Evolutionary conservation across 30 jellyfish, hydroid and myxozoan genomes (phyloP).

Genomic region (Hydractinia echinata): DNA sequence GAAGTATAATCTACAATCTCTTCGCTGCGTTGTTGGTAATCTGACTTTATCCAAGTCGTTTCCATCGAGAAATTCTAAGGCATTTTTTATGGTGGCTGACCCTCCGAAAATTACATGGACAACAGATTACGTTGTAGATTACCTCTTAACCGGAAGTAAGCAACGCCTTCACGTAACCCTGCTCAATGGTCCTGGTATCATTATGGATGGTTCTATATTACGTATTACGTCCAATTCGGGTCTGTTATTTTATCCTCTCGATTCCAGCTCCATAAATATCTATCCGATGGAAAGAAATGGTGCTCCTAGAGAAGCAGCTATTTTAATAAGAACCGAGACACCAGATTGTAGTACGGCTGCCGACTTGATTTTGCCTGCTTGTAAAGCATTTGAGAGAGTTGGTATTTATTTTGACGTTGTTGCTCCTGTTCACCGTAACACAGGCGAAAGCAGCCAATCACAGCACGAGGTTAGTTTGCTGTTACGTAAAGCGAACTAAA

Average conservation of each 20-base stretch:
- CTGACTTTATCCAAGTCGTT: conserved; percentile 39
- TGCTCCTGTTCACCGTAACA: conserved; percentile 62
- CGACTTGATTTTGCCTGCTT: conserved; percentile 53
- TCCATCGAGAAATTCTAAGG: conserved; percentile 38
- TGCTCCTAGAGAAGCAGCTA: conserved; percentile 61
- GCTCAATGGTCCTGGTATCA: conserved; percentile 82
- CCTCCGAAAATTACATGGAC: conserved; percentile 91
- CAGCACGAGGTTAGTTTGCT: conserved; percentile 64
- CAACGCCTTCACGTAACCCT: conserved; percentile 76
- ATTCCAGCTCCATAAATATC: conserved; percentile 54
- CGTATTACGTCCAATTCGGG: conserved; percentile 67
- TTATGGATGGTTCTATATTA: conserved; percentile 55
- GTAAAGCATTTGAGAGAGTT: conserved; percentile 65
- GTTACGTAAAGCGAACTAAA: too few species aligned
- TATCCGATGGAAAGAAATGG: conserved; percentile 54
- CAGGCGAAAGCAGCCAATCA: conserved; percentile 30
- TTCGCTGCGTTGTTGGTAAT: conserved; percentile 49
- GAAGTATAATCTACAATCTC: conserved; percentile 46
- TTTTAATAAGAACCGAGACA: conserved; percentile 36
- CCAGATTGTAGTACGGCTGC: conserved; percentile 35
- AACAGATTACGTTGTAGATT: conserved; percentile 59
- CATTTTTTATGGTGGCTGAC: conserved; percentile 71
- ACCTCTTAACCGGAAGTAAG: conserved; percentile 66
- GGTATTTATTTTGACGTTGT: conserved; percentile 61
- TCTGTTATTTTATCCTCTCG: conserved; percentile 52